Percentiles rank a stretch among this genome's conserved stretches.
These are phyloP conservation scores for Sinocyclocheilus maitianheensis DNA, from an alignment of 2,113 vertebrate species.

Conservation along the genomic window DNA sequence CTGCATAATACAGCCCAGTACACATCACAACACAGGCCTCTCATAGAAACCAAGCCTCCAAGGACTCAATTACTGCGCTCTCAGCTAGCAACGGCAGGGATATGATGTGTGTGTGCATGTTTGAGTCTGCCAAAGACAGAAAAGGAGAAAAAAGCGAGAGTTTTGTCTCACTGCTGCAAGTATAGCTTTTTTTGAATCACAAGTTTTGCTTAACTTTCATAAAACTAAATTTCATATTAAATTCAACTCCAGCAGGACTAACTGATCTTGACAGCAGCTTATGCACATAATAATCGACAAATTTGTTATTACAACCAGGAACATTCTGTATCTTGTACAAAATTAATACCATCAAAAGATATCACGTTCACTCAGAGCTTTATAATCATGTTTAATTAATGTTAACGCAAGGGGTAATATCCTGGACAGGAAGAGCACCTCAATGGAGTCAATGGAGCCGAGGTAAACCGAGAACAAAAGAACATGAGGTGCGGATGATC, in stretches of 20 bases:
- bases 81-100: conserved; percentile 52
- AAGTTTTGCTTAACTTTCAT: background rate
- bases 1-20: conserved; percentile 72
- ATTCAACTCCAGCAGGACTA: background rate
- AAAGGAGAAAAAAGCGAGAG: background rate
- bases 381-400: conserved; percentile 66
- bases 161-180: conserved; percentile 45
- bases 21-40: conserved; percentile 64
- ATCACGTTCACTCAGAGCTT: conserved; percentile 55
- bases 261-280: conserved; percentile 21
- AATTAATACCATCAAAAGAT: conserved; percentile 63
- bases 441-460: conserved; percentile 7
- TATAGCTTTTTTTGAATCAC: conserved; percentile 2
- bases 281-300: conserved; percentile 17
- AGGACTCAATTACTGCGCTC: conserved; percentile 73
- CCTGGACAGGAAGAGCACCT: conserved; percentile 59
- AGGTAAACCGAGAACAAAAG: conserved; percentile 27
- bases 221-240: background rate
- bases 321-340: conserved; percentile 58
- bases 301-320: conserved; percentile 62
- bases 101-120: conserved; percentile 1
- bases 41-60: conserved; percentile 72
- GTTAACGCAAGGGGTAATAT: conserved; percentile 70
- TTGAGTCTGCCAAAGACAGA: background rate
- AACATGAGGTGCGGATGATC: conserved; percentile 34